Percentiles rank a stretch among this genome's conserved stretches.
Conservation (phyloP, 2,797 vertebrate genomes). For the Enteromius thamalakanensis region DNA sequence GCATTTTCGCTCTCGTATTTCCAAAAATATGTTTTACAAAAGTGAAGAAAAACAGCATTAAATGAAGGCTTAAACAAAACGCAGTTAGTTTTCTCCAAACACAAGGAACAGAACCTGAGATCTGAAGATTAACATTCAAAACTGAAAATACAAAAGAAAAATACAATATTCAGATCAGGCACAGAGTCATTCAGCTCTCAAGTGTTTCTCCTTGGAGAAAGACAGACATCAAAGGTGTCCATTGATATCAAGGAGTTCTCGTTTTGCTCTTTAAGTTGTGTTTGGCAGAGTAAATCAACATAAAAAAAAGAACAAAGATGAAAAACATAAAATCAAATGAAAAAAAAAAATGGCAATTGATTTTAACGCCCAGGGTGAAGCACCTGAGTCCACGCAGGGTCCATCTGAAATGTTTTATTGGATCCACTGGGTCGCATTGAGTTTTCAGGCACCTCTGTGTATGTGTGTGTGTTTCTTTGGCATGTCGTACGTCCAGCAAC, state of each 20-base stretch:
- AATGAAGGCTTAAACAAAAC: neutral
- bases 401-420: constrained; percentile 76
- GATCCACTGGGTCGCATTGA: constrained; percentile 71
- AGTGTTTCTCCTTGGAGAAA: neutral
- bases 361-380: constrained; percentile 58
- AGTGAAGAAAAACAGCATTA: constrained; percentile 2
- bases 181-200: constrained; percentile 9
- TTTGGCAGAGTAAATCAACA: neutral
- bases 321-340: constrained; percentile 1
- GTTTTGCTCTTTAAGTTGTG: neutral
- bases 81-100: neutral
- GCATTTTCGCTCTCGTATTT: neutral
- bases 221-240: neutral
- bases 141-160: constrained; percentile 9
- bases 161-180: constrained; percentile 17
- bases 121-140: constrained; percentile 21
- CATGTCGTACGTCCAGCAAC: constrained; percentile 67
- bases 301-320: neutral
- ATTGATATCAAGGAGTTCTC: neutral
- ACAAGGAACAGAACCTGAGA: constrained; percentile 18
- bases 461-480: constrained; percentile 71
- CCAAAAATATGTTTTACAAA: constrained; percentile 11
- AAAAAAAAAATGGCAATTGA: neutral
- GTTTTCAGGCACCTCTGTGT: constrained; percentile 71
- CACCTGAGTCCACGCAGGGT: constrained; percentile 69